Evolutionary conservation across 2,888 invertebrate genomes (phyloP).

Genomic region (Athetis lepigone): DNA sequence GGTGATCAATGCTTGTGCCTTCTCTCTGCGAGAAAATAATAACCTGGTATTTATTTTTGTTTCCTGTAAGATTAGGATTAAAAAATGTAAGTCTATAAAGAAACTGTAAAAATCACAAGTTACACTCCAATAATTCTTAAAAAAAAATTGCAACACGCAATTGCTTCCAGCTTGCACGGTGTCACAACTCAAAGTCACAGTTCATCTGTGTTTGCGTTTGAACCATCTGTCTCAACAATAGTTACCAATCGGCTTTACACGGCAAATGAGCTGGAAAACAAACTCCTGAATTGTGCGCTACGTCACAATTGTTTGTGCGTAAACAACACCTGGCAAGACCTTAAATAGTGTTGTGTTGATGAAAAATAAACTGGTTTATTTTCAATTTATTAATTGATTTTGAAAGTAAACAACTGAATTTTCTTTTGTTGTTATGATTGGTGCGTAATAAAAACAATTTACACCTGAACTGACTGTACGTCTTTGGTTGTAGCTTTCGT

Average conservation of each 20-base stretch:
- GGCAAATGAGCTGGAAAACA: constrained; percentile 64
- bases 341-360: constrained; percentile 10
- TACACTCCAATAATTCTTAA: constrained; percentile 3
- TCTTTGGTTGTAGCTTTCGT: too few relatives aligned
- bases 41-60: too few relatives aligned
- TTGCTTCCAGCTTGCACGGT: constrained; percentile 27
- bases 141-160: constrained; percentile 1
- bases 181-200: constrained; percentile 53
- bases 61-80: too few relatives aligned
- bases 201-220: constrained; percentile 58
- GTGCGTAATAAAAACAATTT: not conserved
- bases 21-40: too few relatives aligned
- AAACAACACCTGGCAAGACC: constrained; percentile 38
- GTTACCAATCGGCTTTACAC: constrained; percentile 58
- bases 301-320: constrained; percentile 50
- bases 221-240: constrained; percentile 69
- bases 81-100: too few relatives aligned
- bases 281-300: constrained; percentile 56
- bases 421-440: constrained; percentile 11
- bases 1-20: too few relatives aligned
- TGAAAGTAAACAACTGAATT: constrained; percentile 1
- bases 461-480: too few relatives aligned
- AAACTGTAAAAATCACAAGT: not conserved
- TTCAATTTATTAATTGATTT: constrained; percentile 16
- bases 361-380: constrained; percentile 11